Evolutionary conservation across 2,113 vertebrate species (phyloP).

Genomic region (Calcarius ornatus): DNA sequence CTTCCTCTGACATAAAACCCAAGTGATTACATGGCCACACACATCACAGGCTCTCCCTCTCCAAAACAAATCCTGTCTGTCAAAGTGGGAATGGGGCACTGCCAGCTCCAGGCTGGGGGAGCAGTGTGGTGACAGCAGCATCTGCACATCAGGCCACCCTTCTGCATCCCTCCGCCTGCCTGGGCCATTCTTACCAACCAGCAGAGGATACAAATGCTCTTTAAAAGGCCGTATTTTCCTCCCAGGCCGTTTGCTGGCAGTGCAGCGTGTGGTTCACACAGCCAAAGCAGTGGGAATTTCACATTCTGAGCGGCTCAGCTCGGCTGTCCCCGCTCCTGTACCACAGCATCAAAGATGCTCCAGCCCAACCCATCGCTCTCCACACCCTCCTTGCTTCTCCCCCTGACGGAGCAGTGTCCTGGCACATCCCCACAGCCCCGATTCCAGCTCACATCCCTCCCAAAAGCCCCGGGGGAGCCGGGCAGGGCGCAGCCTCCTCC

Average conservation of each 20-base stretch:
- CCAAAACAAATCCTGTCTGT: not conserved
- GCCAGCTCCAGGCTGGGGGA: not conserved
- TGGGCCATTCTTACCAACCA: not conserved
- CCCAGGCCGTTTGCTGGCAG: not conserved
- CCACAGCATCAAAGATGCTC: not conserved
- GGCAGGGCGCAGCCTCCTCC: not conserved
- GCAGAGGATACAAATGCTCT: not conserved
- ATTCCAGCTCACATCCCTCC: not conserved
- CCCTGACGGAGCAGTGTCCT: accelerated
- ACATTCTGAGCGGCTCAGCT: accelerated
- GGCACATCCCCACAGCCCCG: not conserved
- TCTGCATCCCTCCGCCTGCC: not conserved
- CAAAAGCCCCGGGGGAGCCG: accelerated
- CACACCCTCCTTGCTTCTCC: accelerated
- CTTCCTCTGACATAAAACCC: not conserved
- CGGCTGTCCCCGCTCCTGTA: not conserved
- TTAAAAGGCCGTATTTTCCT: not conserved
- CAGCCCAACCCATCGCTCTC: not conserved
- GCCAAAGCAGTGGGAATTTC: not conserved
- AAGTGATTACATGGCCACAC: not conserved
- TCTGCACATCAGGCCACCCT: not conserved
- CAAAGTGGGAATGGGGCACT: not conserved
- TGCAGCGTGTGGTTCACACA: not conserved
- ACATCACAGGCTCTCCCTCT: accelerated
- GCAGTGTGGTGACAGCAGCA: not conserved